Base-by-base conservation (phyloP, 2,113 vertebrate species). In the Mustela nigripes region DNA sequence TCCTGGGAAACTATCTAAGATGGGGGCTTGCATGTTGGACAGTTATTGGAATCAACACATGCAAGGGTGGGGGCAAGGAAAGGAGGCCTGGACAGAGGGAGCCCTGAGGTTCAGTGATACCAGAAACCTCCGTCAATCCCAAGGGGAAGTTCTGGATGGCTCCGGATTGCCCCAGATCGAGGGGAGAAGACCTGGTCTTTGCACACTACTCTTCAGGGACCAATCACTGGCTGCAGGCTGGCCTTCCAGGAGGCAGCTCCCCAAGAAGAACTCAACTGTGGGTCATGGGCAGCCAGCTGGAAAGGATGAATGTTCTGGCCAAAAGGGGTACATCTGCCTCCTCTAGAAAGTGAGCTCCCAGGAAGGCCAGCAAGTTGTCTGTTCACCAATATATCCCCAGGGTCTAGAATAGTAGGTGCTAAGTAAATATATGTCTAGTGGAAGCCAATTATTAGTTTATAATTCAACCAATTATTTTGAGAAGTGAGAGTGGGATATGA, bases 391-490 rank as follows among this genome's bases (percentile, higher is more conserved):
- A 26, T 7, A 6, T 18, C 28, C 50, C 5, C 50, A 31, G 28
- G 2, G 5, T 22, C 62, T 60, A 4, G 0, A 86, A 92, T 1
- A 85, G 45, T 5, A 42, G 22, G 19, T 19, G 3, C 18, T 50
- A 58, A 1, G 4, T 33, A n/a, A 81, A 7, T 33, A 42, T 53
- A 67, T 65, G 39, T 36, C 79, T 28, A 24, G 19, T 31, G 50
- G 80, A 83, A 60, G 21, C 33, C 39, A 65, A 4, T 62, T 73
- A 14, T 76, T 84, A 50, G 45, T 33, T 48, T 82, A 16, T 11
- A 94, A 85, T 45, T 79, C 56, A 92, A 36, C 21, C 16, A 39
- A 16, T 71, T 87, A 60, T 89, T 94, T 79, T 80, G 36, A 91
- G 71, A 93, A 7, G 3, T 67, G 58, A 65, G 14, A 60, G n/a